Percentiles rank a stretch among this genome's conserved stretches.
phyloP scores from a whole-genome alignment of 2,797 vertebrate genomes.

The Simalia tracyae region DNA sequence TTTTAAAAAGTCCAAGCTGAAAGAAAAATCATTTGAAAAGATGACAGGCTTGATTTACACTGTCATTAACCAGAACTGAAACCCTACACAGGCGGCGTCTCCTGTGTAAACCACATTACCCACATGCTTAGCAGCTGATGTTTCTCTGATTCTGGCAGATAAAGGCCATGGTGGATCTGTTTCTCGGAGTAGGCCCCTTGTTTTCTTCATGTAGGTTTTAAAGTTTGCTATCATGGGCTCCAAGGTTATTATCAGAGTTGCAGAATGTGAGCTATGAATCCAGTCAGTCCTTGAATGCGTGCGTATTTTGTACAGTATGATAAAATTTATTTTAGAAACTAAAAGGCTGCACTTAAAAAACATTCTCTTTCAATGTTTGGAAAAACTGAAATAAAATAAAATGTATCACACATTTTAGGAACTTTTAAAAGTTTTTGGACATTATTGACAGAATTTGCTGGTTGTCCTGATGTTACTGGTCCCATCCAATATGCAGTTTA shows the following conservation, averaged over 20 bases:
- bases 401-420: not conserved
- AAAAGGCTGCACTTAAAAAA: not conserved
- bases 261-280: rapidly evolving
- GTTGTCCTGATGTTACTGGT: not conserved
- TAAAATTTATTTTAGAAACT: conserved; percentile 2
- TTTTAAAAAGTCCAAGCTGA: conserved; percentile 61
- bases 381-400: not conserved
- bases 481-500: not conserved
- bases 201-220: conserved; percentile 38
- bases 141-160: conserved; percentile 57
- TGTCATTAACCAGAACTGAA: conserved; percentile 87
- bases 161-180: conserved; percentile 40
- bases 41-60: conserved; percentile 84
- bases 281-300: not conserved
- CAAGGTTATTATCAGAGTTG: rapidly evolving
- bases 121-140: conserved; percentile 42
- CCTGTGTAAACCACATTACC: conserved; percentile 52
- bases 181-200: conserved; percentile 23
- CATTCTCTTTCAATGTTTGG: not conserved
- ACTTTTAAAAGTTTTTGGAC: not conserved
- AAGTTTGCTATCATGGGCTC: not conserved
- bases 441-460: not conserved
- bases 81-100: conserved; percentile 74
- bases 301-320: rapidly evolving
- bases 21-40: conserved; percentile 67